Evolutionary conservation across 2,888 invertebrate species (phyloP).

Genomic region (Bibio marci): DNA sequence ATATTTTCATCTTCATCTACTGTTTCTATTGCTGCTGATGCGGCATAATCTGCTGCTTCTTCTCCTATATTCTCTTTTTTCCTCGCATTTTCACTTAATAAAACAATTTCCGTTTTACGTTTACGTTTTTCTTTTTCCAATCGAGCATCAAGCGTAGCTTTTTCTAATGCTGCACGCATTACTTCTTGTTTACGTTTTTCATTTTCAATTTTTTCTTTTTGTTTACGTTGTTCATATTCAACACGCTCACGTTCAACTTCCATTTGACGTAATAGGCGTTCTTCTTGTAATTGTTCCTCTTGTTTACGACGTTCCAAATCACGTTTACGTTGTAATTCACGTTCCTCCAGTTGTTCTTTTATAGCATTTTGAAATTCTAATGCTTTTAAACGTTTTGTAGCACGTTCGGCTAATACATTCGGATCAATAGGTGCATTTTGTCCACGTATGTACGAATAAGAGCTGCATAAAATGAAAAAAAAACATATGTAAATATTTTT

Average conservation of each 20-base stretch:
- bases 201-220: conserved; percentile 49
- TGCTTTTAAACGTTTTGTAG: conserved; percentile 64
- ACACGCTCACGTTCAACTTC: conserved; percentile 48
- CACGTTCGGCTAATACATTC: conserved; percentile 60
- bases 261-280: conserved; percentile 54
- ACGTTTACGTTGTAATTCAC: conserved; percentile 53
- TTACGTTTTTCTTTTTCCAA: conserved; percentile 41
- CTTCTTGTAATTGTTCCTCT: conserved; percentile 70
- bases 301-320: conserved; percentile 54
- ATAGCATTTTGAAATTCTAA: conserved; percentile 76
- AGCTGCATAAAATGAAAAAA: conserved; percentile 19
- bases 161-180: conserved; percentile 59
- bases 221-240: conserved; percentile 50
- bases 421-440: conserved; percentile 75
- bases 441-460: conserved; percentile 57
- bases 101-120: conserved; percentile 17
- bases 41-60: background rate
- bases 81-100: conserved; percentile 11
- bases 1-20: background rate
- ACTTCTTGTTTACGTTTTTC: conserved; percentile 57
- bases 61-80: conserved; percentile 3
- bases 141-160: conserved; percentile 56
- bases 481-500: background rate
- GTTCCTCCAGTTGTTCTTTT: conserved; percentile 67
- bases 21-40: background rate